Evolutionary conservation across 1,140 invertebrate genomes (phyloP), one percentile per base, ranked within the genome.

Genomic region (Ooceraea biroi): DNA sequence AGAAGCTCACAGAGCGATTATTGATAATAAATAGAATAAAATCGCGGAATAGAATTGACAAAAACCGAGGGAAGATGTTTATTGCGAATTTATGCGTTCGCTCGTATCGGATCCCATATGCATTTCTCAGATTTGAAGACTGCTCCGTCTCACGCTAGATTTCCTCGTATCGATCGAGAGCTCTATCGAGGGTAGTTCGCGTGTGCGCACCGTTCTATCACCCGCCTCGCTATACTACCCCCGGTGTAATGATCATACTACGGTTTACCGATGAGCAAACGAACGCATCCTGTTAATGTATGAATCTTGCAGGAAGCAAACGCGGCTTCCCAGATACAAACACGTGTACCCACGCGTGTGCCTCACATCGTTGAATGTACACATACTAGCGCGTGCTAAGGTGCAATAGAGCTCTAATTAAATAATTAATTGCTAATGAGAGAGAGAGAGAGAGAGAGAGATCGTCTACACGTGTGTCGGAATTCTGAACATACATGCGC

Each of bases 211-310:
- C 36, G 78, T 85, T 86, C 76, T 80, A 80, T 84, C 44, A 57
- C 1, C 22, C 30, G 30, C 7, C 36, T 61, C 7, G 36, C 7
- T 36, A 36, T 36, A 36, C 36, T 55, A 69, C 0, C 25, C 65
- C 66, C 58, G 71, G 71, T 72, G 36, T 46, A 58, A 68, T 73
- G 65, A 87, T 83, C 77, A 63, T 52, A 68, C 65, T 44, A 71
- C 52, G 55, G 83, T 85, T 87, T 80, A 73, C 83, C 84, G 55
- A 82, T 77, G 52, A 69, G 71, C 66, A 88, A 87, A 88, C 83
- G 58, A 69, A 72, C 60, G 61, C 72, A 68, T 74, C 52, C 85
- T 80, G 82, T 88, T 82, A 76, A 87, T 74, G 77, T 84, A 87
- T 78, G 83, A 88, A 85, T 87, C 63, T 60, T 85, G 58, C 60